Conservation (phyloP, 2,113 vertebrate species). For the Ageneiosus marmoratus region DNA sequence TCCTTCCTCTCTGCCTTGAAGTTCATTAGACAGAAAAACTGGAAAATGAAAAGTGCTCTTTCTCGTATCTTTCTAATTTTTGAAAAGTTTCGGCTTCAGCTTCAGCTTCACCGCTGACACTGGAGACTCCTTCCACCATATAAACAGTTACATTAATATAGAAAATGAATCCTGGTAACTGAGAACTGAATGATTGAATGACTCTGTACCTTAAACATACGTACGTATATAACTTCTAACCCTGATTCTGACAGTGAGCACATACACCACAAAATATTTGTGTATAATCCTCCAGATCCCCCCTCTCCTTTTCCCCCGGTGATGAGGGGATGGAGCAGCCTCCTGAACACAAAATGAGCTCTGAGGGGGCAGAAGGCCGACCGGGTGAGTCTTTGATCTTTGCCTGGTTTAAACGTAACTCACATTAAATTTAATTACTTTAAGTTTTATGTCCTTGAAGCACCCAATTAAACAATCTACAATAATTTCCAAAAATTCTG, state of each 20-base stretch:
- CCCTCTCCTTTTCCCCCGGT: slow-evolving; percentile 57
- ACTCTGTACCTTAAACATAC: not conserved
- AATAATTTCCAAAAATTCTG: not conserved
- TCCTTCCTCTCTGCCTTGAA: not conserved
- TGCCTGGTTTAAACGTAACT: not conserved
- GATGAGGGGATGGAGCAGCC: slow-evolving; percentile 83
- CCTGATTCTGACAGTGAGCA: not conserved
- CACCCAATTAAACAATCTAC: not conserved
- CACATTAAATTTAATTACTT: not conserved
- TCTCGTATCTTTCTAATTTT: not conserved
- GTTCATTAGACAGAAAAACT: not conserved
- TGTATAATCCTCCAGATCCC: slow-evolving; percentile 67
- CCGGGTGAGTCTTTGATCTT: slow-evolving; percentile 74
- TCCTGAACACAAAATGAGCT: slow-evolving; percentile 73
- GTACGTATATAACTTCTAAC: not conserved
- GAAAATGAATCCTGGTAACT: not conserved
- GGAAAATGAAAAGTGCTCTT: not conserved
- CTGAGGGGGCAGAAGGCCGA: slow-evolving; percentile 77
- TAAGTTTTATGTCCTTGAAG: not conserved
- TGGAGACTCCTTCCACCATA: not conserved
- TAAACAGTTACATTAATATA: not conserved
- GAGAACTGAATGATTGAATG: not conserved
- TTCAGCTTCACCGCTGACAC: not conserved
- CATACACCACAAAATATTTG: not conserved
- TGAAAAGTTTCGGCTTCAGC: no score